These are phyloP conservation scores for Leuciscus waleckii DNA, from an alignment of 2,797 vertebrate species.

Conservation along the genomic window DNA sequence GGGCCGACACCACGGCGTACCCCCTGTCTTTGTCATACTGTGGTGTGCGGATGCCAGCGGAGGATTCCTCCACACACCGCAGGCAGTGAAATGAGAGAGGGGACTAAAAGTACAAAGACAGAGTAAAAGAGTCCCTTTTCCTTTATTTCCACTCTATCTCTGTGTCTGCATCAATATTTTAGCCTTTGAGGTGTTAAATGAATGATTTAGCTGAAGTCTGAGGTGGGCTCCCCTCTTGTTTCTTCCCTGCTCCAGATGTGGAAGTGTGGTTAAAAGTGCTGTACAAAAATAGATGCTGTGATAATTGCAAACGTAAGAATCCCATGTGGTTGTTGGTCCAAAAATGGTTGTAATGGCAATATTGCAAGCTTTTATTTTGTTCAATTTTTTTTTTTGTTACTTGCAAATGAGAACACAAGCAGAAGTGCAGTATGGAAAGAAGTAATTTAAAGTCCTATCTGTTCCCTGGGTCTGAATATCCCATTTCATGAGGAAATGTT, in stretches of 20 bases:
- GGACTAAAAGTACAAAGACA: conserved; percentile 2
- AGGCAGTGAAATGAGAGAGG: neutral
- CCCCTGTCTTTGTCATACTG: neutral
- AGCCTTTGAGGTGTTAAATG: conserved; percentile 67
- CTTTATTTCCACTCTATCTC: no score
- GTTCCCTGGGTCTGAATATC: neutral
- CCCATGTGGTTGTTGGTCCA: neutral
- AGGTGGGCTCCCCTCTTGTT: conserved; percentile 43
- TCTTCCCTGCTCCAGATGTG: neutral
- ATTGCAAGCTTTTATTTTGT: neutral
- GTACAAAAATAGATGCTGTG: neutral
- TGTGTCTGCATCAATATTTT: conserved; percentile 72
- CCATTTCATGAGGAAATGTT: accelerated
- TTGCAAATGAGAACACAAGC: neutral
- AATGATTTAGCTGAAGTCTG: conserved; percentile 70
- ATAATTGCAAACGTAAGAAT: neutral
- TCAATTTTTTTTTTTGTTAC: no score
- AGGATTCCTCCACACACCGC: neutral
- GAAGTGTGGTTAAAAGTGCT: neutral
- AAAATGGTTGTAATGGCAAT: neutral
- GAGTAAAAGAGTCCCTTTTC: conserved; percentile 1
- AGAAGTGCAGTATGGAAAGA: neutral
- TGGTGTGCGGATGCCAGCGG: neutral
- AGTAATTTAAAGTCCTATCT: neutral
- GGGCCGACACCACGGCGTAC: conserved; percentile 6